Evolutionary conservation across 2,888 invertebrate genomes (phyloP), one percentile per base, ranked within the genome.

Genomic region (Mesopsocus fuscifrons): DNA sequence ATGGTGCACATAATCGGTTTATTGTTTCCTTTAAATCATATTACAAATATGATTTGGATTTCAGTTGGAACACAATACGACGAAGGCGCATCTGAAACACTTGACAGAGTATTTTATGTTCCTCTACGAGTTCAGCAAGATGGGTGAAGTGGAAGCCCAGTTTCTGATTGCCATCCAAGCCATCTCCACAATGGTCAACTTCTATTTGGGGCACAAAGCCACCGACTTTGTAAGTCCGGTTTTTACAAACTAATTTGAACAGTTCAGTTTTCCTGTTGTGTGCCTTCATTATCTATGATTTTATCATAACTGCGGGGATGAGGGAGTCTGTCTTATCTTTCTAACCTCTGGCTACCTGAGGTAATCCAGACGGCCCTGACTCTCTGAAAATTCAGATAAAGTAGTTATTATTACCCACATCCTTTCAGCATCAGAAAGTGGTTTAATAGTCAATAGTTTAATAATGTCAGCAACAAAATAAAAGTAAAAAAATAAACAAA

Each of bases 71-170:
- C 83, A 81, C 56, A 21, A 21, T 20, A 83, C 84, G 40, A 88
- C 85, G 30, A 78, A 85, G 51, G 77, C 81, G 21, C 84, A 88
- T 60, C 59, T 87, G 47, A 77, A 85, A 47, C 85, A 92, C 59
- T 65, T 94, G 49, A 84, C 88, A 1, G 94, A 94, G 60, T 92
- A 89, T 61, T 94, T 94, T 60, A 79, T 83, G 31, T 72, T 94
- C 53, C 64, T 94, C 48, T 81, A 87, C 58, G 92, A 94, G 60
- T 92, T 92, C 61, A 87, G 89, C 52, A 82, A 89, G 59, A 85
- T 91, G 84, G 91, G 92, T 0, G 89, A 89, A 49, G 88, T 88
- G 53, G 92, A 94, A 59, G 80, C 84, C 21, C 72, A 78, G 57
- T 94, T 92, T 62, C 66, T 94, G 54, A 67, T 91, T 49, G 73